A percentile compares a stretch with the other conserved stretches of the same genome.
phyloP scores from a whole-genome alignment of 2,113 vertebrate genomes.

The Tauraco erythrolophus region DNA sequence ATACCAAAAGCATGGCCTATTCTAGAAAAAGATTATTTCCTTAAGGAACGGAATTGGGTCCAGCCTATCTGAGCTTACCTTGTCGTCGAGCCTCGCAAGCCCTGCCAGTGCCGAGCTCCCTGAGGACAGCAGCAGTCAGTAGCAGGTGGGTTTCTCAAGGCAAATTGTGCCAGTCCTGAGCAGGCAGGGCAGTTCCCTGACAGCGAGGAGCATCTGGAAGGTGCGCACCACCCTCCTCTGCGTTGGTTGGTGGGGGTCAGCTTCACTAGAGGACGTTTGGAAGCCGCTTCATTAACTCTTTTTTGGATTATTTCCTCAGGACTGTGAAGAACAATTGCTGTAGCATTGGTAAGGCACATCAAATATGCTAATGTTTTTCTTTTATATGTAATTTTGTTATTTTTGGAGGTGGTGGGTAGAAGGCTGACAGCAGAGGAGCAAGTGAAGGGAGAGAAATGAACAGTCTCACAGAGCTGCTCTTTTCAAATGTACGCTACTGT shows the following conservation, averaged over 20 bases:
- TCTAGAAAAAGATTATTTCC: not conserved
- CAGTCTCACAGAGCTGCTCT: not conserved
- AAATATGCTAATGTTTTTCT: not conserved
- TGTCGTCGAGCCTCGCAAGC: not conserved
- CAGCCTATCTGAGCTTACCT: fast-evolving
- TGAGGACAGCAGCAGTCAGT: not conserved
- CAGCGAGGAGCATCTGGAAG: not conserved
- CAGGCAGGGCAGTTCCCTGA: not conserved
- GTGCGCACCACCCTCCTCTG: not conserved
- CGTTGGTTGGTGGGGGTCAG: not conserved
- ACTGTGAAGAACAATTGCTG: not conserved
- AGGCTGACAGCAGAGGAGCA: not conserved
- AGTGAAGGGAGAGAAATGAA: not conserved
- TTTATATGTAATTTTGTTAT: not conserved
- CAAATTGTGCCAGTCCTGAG: not conserved
- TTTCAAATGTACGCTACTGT: not conserved
- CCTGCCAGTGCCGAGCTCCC: not conserved
- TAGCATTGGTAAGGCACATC: not conserved
- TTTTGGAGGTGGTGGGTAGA: not conserved
- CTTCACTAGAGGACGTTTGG: not conserved
- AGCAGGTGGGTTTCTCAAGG: not conserved
- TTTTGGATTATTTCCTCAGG: not conserved
- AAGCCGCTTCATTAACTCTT: not conserved
- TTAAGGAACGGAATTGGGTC: fast-evolving
- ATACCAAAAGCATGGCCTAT: not conserved